phyloP scores from a whole-genome alignment of 2,888 invertebrate species.

The Nemurella pictetii region DNA sequence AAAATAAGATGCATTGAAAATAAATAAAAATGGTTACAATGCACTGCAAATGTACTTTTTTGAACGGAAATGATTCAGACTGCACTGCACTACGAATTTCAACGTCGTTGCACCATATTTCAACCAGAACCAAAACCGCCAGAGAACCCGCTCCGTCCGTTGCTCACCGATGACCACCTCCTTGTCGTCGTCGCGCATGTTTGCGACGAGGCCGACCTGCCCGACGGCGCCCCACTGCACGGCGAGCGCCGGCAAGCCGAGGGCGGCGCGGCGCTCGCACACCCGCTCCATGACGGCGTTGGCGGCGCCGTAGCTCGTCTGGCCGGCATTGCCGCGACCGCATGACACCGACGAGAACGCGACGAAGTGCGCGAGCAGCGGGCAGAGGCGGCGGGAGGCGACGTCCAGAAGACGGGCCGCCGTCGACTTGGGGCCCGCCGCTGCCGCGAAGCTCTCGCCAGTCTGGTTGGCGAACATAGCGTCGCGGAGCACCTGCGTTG shows the following conservation, averaged over 20 bases:
- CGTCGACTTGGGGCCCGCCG: slow-evolving; percentile 76
- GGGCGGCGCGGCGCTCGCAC: slow-evolving; percentile 70
- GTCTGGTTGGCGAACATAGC: slow-evolving; percentile 77
- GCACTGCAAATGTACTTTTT: too few species aligned
- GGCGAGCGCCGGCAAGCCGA: slow-evolving; percentile 77
- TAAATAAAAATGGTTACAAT: too few species aligned
- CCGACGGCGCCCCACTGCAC: slow-evolving; percentile 94
- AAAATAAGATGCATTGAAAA: too few species aligned
- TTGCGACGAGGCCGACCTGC: slow-evolving; percentile 71
- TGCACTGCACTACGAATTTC: too few species aligned
- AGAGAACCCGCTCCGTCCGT: too few species aligned
- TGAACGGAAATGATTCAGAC: too few species aligned
- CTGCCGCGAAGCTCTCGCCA: slow-evolving; percentile 66
- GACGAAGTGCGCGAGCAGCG: slow-evolving; percentile 70
- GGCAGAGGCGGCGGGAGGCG: slow-evolving; percentile 62
- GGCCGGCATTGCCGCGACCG: slow-evolving; percentile 89
- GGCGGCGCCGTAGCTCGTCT: slow-evolving; percentile 88
- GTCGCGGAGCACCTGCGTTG: slow-evolving; percentile 64
- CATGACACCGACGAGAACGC: slow-evolving; percentile 91
- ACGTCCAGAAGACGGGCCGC: slow-evolving; percentile 79
- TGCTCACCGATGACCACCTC: slow-evolving; percentile 64
- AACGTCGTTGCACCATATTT: too few species aligned
- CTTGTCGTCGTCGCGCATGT: slow-evolving; percentile 64
- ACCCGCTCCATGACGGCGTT: slow-evolving; percentile 90
- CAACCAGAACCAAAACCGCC: too few species aligned